Conservation (phyloP, 2,888 invertebrate genomes). For the Dascillus cervinus region DNA sequence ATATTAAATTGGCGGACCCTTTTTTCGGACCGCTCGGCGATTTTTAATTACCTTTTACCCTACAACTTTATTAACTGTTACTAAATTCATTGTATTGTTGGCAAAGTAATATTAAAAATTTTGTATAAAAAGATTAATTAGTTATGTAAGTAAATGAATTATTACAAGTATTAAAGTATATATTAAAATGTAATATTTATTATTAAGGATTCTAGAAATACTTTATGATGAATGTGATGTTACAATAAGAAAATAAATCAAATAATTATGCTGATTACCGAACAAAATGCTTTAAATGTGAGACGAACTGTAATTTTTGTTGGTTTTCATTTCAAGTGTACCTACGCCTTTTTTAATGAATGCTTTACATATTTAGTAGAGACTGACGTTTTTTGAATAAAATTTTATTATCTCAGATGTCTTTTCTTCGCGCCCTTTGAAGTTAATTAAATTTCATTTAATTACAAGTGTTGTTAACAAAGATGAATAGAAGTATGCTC, state of each 20-base stretch:
- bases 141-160: neutral
- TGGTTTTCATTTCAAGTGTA: constrained; percentile 11
- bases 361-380: too few relatives aligned
- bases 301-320: constrained; percentile 13
- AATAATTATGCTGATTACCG: constrained; percentile 10
- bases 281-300: constrained; percentile 13
- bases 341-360: too few relatives aligned
- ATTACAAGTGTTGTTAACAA: too few relatives aligned
- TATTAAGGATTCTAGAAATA: neutral
- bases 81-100: too few relatives aligned
- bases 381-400: constrained; percentile 6
- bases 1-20: too few relatives aligned
- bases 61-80: too few relatives aligned
- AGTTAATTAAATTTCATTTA: too few relatives aligned
- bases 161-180: neutral
- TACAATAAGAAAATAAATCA: constrained; percentile 21
- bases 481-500: too few relatives aligned
- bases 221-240: constrained; percentile 18
- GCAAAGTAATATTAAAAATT: too few relatives aligned
- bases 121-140: neutral
- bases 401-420: neutral
- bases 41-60: too few relatives aligned
- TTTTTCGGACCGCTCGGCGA: too few relatives aligned
- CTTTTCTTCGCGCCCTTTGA: constrained; percentile 1
- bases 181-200: too few relatives aligned